phyloP scores from a whole-genome alignment of 2,888 invertebrate species.

The Leucophora obtusa region DNA sequence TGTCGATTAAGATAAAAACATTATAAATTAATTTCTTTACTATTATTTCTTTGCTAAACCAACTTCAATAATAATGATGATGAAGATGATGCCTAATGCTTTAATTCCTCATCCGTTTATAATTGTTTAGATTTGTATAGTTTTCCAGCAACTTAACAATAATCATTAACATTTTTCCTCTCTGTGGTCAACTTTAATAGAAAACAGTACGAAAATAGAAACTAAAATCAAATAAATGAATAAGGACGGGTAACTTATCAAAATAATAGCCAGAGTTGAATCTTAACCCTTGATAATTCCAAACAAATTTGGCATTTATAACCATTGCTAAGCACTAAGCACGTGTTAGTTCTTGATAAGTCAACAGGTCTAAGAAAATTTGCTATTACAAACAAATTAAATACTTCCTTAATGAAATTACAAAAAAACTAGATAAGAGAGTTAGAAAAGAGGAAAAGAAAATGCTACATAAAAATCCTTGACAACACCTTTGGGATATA shows the following conservation, averaged over 20 bases:
- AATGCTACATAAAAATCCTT: background rate
- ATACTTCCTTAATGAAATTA: slow-evolving; percentile 52
- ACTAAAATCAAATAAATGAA: no score
- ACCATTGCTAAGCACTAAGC: no score
- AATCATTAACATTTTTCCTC: slow-evolving; percentile 32
- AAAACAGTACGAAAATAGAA: slow-evolving; percentile 5
- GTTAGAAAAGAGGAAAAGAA: background rate
- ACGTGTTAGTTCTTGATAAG: no score
- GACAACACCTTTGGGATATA: slow-evolving; percentile 28
- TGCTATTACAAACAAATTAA: slow-evolving; percentile 34
- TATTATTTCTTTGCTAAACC: background rate
- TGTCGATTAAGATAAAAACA: background rate
- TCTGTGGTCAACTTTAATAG: background rate
- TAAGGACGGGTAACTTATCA: no score
- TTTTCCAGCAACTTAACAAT: slow-evolving; percentile 5
- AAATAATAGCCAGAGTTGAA: no score
- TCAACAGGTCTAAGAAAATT: no score
- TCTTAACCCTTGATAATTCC: no score
- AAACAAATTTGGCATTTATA: no score
- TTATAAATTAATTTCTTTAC: background rate
- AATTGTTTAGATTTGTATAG: slow-evolving; percentile 20
- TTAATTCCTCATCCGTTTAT: slow-evolving; percentile 12
- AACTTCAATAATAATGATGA: background rate
- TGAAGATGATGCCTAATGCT: slow-evolving; percentile 20
- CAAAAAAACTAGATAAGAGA: slow-evolving; percentile 8